Conservation (phyloP, 2,888 invertebrate genomes). For the Agrotis segetum region DNA sequence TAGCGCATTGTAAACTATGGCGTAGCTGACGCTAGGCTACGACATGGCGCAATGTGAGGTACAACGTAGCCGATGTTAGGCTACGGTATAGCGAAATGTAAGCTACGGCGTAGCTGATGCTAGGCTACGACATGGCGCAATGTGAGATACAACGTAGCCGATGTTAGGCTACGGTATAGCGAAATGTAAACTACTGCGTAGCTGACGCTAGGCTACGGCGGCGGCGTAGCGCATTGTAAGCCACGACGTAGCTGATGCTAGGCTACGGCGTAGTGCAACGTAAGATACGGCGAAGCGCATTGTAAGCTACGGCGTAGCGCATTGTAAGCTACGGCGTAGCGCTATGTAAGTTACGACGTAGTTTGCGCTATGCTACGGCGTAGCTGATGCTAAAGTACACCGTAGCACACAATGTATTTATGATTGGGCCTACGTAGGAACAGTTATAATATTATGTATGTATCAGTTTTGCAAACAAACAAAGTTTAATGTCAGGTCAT, state of each 20-base stretch:
- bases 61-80: too few relatives aligned
- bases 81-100: background rate
- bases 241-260: slow-evolving; percentile 10
- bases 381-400: background rate
- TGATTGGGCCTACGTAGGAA: background rate
- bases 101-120: slow-evolving; percentile 10
- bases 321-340: too few relatives aligned
- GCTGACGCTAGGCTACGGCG: background rate
- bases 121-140: background rate
- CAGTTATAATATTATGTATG: too few relatives aligned
- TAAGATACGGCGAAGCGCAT: too few relatives aligned
- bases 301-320: too few relatives aligned
- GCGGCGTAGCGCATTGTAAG: slow-evolving; percentile 2
- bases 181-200: slow-evolving; percentile 6
- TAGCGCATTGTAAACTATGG: slow-evolving; percentile 4
- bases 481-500: too few relatives aligned
- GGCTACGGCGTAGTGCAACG: background rate
- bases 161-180: background rate
- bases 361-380: background rate
- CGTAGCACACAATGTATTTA: background rate
- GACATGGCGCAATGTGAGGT: too few relatives aligned
- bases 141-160: too few relatives aligned
- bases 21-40: slow-evolving; percentile 2
- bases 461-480: too few relatives aligned
- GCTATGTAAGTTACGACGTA: too few relatives aligned